Evolutionary conservation across 2,888 invertebrate genomes (phyloP).

Genomic region (Stenolophus ochropezus): DNA sequence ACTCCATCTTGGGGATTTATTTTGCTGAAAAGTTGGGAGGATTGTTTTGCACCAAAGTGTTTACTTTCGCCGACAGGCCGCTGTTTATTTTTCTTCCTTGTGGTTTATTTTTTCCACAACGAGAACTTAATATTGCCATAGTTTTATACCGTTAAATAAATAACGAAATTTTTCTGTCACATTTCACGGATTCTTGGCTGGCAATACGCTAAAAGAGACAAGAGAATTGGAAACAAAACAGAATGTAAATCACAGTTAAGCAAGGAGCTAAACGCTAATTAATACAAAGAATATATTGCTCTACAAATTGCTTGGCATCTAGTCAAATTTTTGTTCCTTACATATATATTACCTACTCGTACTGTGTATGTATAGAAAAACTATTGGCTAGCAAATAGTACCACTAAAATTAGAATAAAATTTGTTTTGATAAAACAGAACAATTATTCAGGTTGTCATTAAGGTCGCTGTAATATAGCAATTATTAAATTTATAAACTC

Average conservation of each 20-base stretch:
- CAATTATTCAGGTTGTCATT: too few relatives aligned
- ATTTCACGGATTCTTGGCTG: neutral
- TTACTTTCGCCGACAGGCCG: slow-evolving; percentile 13
- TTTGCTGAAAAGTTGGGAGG: slow-evolving; percentile 36
- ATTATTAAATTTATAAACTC: too few relatives aligned
- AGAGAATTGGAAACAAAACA: neutral
- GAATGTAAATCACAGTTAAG: neutral
- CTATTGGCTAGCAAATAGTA: too few relatives aligned
- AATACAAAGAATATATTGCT: neutral
- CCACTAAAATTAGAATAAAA: too few relatives aligned
- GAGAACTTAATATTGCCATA: slow-evolving; percentile 18
- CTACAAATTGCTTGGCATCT: neutral
- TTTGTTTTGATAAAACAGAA: too few relatives aligned
- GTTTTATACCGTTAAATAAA: slow-evolving; percentile 10
- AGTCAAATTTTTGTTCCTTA: neutral
- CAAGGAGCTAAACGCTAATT: neutral
- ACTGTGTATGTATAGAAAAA: too few relatives aligned
- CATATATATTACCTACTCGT: too few relatives aligned
- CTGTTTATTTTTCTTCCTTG: slow-evolving; percentile 34
- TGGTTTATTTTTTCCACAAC: slow-evolving; percentile 13
- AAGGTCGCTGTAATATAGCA: too few relatives aligned
- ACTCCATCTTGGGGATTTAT: slow-evolving; percentile 34
- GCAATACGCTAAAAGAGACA: neutral
- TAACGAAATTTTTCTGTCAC: neutral
- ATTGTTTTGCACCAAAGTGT: slow-evolving; percentile 27